Percentiles rank a stretch among this genome's conserved stretches.
phyloP scores from a whole-genome alignment of 2,113 vertebrate species.

The Pao palembangensis region DNA sequence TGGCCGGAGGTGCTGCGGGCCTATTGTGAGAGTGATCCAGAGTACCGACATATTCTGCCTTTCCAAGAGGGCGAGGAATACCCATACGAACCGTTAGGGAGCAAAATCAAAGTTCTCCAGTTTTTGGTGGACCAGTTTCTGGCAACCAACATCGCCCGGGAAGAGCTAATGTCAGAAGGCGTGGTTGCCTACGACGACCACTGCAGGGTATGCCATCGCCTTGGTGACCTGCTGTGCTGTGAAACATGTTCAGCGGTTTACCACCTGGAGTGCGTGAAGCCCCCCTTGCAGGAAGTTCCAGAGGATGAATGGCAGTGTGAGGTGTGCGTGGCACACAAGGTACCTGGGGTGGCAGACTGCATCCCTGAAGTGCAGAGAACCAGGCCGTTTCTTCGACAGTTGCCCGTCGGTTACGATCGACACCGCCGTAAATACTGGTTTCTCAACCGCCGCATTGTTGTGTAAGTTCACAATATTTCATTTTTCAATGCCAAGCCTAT shows the following conservation, averaged over 20 bases:
- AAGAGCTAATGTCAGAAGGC: constrained; percentile 97
- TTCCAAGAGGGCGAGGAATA: constrained; percentile 92
- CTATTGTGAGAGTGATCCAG: constrained; percentile 95
- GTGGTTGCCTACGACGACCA: constrained; percentile 98
- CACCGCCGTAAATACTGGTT: constrained; percentile 96
- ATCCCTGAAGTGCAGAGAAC: constrained; percentile 95
- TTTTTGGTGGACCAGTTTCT: constrained; percentile 98
- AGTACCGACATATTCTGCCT: constrained; percentile 90
- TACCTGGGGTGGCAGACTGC: constrained; percentile 93
- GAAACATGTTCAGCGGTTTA: constrained; percentile 98
- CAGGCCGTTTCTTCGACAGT: constrained; percentile 91
- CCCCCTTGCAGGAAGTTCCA: constrained; percentile 92
- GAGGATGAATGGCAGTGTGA: constrained; percentile 99
- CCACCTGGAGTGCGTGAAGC: constrained; percentile 97
- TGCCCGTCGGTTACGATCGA: constrained; percentile 91
- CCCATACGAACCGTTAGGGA: constrained; percentile 91
- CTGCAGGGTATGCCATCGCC: constrained; percentile 95
- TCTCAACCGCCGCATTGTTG: constrained; percentile 88
- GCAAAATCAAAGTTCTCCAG: constrained; percentile 96
- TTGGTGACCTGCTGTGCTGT: constrained; percentile 96
- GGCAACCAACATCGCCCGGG: constrained; percentile 95
- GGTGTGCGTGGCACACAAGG: constrained; percentile 95
- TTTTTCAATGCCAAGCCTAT: not conserved
- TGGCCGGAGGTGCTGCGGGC: constrained; percentile 96
- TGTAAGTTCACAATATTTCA: constrained; percentile 79